Evolutionary conservation across 1,140 invertebrate genomes (phyloP).

Genomic region (Aphelinus atriplicis): DNA sequence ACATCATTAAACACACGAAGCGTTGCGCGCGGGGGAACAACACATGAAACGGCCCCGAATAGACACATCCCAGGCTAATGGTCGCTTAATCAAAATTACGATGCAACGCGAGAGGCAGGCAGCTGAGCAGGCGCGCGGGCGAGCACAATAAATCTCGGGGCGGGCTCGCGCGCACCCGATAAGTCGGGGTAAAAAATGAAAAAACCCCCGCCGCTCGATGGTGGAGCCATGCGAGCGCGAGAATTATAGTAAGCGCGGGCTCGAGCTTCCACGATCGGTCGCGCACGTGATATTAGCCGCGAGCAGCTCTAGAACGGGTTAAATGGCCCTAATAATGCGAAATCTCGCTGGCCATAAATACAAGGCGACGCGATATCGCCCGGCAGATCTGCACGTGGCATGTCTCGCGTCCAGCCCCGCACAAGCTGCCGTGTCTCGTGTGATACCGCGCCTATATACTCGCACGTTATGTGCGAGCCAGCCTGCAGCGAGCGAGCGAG

Average conservation of each 20-base stretch:
- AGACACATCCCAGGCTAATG: not conserved
- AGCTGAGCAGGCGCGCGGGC: constrained; percentile 1
- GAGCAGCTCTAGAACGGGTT: constrained; percentile 44
- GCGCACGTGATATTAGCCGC: constrained; percentile 46
- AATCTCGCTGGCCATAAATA: constrained; percentile 61
- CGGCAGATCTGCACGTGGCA: constrained; percentile 54
- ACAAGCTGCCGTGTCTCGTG: constrained; percentile 52
- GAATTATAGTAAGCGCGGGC: constrained; percentile 29
- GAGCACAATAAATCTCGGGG: constrained; percentile 19
- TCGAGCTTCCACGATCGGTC: not conserved
- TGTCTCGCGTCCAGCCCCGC: constrained; percentile 46
- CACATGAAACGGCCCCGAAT: not conserved
- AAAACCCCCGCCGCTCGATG: not conserved
- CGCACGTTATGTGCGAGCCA: too few species aligned
- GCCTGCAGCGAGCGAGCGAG: too few species aligned
- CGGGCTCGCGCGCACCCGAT: constrained; percentile 4
- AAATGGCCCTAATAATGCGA: constrained; percentile 62
- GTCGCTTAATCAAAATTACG: constrained; percentile 17
- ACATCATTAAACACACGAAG: not conserved
- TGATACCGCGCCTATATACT: constrained; percentile 52
- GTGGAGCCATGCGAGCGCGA: constrained; percentile 5
- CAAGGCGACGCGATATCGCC: constrained; percentile 53
- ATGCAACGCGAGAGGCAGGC: not conserved
- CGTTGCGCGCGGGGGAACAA: not conserved
- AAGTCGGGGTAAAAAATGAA: not conserved